Base-by-base conservation (phyloP, 2,113 vertebrate species). In the Coregonus clupeaformis region DNA sequence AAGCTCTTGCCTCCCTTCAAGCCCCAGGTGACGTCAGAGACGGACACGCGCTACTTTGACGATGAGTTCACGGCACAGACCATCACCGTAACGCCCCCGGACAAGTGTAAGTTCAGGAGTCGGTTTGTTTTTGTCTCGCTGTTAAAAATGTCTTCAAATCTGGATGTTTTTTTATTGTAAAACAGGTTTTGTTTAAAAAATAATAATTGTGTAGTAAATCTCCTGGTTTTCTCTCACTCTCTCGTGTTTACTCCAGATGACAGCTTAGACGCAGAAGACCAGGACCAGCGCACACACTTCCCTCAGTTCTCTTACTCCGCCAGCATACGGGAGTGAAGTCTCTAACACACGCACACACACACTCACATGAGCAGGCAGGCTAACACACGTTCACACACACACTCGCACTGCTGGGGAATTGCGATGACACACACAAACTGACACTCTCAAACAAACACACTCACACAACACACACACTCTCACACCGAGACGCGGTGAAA, bases 241-340 rank as follows among this genome's bases (percentile, higher is more conserved):
- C 30, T 75, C n/a, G 76, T 6, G 3, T 76, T 2, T n/a, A 9
- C 80, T 45, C 0, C 94, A 98, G 97, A 96, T 80, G 96, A 96
- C 91, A 95, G 91, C 87, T 76, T 97, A 91, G 95, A 95, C 76
- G 83, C 90, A 0, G 93, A 96, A 59, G 95, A 96, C 29, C 84
- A 93, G 0, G 95, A 96, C 84, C 94, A 96, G 86, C 94, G 94
- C 69, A 93, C 95, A 1, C 96, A 98, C 90, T 98, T 98, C 86
- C 96, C 97, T 47, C 97, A 98, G 92, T 98, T 98, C 90, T 98
- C 97, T 81, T 98, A 97, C 88, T 97, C 96, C 0, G 96, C 97
- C 89, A 94, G 93, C 92, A 95, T 97, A 84, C 94, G 96, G 49
- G 96, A 97, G 88, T 97, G 93, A 95, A 79, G 75, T 20, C 64